A percentile compares a stretch with the other conserved stretches of the same genome.
These are phyloP conservation scores for Pogonophryne albipinna DNA, from an alignment of 2,797 vertebrate species.

Conservation along the genomic window DNA sequence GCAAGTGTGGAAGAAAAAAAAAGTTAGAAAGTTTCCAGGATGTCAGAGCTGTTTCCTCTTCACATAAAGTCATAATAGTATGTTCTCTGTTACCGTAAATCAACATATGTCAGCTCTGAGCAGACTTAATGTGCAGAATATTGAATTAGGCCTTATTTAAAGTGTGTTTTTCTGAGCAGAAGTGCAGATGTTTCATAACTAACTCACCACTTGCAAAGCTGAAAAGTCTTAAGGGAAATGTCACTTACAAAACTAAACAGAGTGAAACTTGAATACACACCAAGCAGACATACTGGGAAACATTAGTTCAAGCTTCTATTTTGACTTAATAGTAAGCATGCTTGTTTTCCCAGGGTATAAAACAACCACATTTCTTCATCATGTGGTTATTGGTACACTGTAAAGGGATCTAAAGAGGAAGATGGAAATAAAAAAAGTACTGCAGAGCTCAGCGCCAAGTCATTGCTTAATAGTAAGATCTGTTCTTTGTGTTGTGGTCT, in stretches of 20 bases:
- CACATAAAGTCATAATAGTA: not conserved
- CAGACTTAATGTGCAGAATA: constrained; percentile 11
- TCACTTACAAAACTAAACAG: constrained; percentile 45
- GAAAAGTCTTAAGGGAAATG: constrained; percentile 48
- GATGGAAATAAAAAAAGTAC: constrained; percentile 13
- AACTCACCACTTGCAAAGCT: constrained; percentile 15
- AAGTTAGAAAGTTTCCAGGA: not conserved
- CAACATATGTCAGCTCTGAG: not conserved
- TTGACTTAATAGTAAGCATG: constrained; percentile 12
- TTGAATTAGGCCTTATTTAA: constrained; percentile 7
- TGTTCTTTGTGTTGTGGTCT: constrained; percentile 41
- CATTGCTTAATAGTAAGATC: constrained; percentile 61
- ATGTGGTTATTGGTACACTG: constrained; percentile 38
- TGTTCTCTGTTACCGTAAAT: not conserved
- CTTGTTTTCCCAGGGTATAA: constrained; percentile 35
- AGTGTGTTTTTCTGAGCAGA: constrained; percentile 15
- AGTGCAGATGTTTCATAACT: constrained; percentile 39
- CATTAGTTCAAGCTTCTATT: constrained; percentile 41
- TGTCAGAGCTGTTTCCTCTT: constrained; percentile 9
- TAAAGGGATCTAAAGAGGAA: constrained; percentile 49
- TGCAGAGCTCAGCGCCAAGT: constrained; percentile 26
- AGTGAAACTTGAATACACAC: constrained; percentile 28
- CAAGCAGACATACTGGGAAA: constrained; percentile 31
- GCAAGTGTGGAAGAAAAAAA: no score
- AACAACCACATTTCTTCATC: constrained; percentile 59